Evolutionary conservation across 2,888 invertebrate species (phyloP).

Genomic region (Acanthosoma haemorrhoidale): DNA sequence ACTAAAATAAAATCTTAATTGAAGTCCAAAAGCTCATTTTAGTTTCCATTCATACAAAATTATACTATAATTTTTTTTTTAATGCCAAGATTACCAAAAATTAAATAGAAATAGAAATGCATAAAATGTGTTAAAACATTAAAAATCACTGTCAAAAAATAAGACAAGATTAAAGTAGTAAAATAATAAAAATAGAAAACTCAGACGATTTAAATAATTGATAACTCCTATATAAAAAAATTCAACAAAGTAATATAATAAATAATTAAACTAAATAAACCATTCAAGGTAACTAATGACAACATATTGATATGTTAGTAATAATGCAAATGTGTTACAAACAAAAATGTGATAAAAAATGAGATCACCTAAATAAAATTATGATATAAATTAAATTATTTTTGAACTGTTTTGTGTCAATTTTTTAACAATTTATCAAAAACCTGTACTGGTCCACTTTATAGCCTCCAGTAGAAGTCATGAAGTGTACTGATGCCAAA

Average conservation of each 20-base stretch:
- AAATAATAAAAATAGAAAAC: not conserved
- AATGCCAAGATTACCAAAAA: not conserved
- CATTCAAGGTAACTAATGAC: not conserved
- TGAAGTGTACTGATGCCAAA: no score
- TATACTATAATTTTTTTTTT: not conserved
- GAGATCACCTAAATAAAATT: not conserved
- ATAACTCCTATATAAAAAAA: not conserved
- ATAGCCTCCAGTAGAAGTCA: no score
- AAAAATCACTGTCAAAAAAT: not conserved
- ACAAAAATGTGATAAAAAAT: not conserved
- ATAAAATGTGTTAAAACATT: not conserved
- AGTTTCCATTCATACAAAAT: not conserved
- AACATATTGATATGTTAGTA: not conserved
- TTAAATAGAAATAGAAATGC: not conserved
- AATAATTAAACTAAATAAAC: not conserved
- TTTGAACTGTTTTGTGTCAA: no score
- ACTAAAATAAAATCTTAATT: no score
- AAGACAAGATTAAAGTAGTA: not conserved
- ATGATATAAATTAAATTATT: not conserved
- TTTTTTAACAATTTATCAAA: no score
- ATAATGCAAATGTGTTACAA: not conserved
- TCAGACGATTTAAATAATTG: not conserved
- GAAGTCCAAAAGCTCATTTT: not conserved
- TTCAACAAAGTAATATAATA: no score
- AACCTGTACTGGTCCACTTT: no score